Evolutionary conservation across 2,888 invertebrate species (phyloP).

Genomic region (Morpho achilles): DNA sequence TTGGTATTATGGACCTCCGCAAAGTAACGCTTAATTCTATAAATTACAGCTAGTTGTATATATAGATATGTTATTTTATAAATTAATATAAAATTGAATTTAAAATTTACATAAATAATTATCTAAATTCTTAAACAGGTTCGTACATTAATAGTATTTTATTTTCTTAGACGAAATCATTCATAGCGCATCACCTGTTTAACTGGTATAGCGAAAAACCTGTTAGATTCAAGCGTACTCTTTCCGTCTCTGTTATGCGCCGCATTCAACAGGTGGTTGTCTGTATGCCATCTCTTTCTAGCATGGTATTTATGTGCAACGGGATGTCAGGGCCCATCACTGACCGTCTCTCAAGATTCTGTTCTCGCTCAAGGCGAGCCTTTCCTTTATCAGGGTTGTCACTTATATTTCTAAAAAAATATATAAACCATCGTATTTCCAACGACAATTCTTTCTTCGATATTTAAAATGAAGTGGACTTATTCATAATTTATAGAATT

Average conservation of each 20-base stretch:
- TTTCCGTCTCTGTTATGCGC: slow-evolving; percentile 11
- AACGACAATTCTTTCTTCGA: too few species aligned
- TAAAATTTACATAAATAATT: slow-evolving; percentile 1
- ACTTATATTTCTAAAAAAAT: slow-evolving; percentile 4
- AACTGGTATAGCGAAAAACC: slow-evolving; percentile 26
- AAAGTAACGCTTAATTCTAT: too few species aligned
- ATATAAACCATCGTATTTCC: too few species aligned
- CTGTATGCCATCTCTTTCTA: slow-evolving; percentile 30
- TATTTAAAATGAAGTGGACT: too few species aligned
- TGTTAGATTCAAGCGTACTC: slow-evolving; percentile 21
- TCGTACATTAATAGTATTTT: slow-evolving; percentile 3
- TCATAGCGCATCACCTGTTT: slow-evolving; percentile 26
- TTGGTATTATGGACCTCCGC: too few species aligned
- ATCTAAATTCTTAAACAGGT: background rate
- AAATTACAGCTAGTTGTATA: too few species aligned
- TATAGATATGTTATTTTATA: background rate
- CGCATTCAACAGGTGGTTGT: slow-evolving; percentile 9
- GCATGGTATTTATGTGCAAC: slow-evolving; percentile 40
- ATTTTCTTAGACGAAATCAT: slow-evolving; percentile 22
- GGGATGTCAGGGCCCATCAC: slow-evolving; percentile 35
- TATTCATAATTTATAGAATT: too few species aligned
- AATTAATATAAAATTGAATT: background rate
- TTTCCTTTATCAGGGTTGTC: slow-evolving; percentile 33
- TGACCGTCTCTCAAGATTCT: slow-evolving; percentile 34
- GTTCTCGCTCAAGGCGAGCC: slow-evolving; percentile 36